Percentiles rank a stretch among this genome's conserved stretches.
These are phyloP conservation scores for Cebus imitator DNA, from an alignment of 2,113 vertebrate species.

Conservation along the genomic window DNA sequence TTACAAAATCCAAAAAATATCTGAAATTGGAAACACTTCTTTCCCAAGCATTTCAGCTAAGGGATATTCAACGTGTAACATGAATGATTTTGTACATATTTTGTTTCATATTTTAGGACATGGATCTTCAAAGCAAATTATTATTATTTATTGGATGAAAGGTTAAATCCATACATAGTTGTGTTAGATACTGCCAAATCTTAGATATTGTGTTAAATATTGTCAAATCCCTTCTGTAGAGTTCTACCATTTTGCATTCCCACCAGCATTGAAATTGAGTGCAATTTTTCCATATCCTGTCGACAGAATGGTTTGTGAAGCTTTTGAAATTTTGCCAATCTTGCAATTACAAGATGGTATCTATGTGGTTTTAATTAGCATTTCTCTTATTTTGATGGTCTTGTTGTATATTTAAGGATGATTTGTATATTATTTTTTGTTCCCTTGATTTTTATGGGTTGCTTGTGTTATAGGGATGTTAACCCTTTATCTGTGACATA, in stretches of 20 bases:
- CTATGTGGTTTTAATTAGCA: background rate
- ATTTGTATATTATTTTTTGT: background rate
- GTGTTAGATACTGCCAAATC: background rate
- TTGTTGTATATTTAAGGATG: background rate
- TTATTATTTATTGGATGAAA: background rate
- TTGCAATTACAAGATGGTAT: background rate
- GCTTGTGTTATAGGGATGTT: background rate
- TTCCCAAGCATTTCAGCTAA: background rate
- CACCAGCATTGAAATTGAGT: background rate
- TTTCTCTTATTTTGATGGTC: background rate
- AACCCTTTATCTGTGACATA: background rate
- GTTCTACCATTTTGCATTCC: background rate
- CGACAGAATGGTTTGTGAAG: background rate
- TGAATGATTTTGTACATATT: background rate
- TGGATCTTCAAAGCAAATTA: background rate
- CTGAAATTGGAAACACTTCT: background rate
- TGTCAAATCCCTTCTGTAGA: background rate
- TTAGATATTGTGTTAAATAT: background rate
- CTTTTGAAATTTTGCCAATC: background rate
- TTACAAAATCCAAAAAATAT: background rate
- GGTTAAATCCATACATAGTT: background rate
- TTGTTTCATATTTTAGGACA: background rate
- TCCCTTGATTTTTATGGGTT: background rate
- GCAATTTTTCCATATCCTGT: background rate
- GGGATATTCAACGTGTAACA: background rate